Evolutionary conservation across 2,797 vertebrate genomes (phyloP), one percentile per base, ranked within the genome.

Genomic region (Lemur catta): DNA sequence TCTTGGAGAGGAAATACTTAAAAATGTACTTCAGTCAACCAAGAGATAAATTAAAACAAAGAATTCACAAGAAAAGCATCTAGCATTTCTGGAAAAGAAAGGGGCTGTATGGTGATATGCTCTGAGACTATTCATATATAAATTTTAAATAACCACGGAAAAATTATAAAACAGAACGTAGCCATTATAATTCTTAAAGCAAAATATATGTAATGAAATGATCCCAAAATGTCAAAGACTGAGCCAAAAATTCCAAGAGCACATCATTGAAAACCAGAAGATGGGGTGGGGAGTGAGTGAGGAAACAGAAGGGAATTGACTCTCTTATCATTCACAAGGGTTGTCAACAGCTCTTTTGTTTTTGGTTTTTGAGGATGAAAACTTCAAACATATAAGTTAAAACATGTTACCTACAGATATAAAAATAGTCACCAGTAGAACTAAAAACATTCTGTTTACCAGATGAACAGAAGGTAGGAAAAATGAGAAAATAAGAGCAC

Each of bases 61-160:
- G 57, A 76, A n/a, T n/a, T 81, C 24, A 46, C 2, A 14, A n/a
- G 67, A 43, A 71, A 81, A 89, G 14, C 30, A 35, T 24, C n/a
- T 92, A 85, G 22, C 17, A 46, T 86, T 89, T 55, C 52, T 93
- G 75, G 76, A 76, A 86, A 93, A 75, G 26, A 84, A 48, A 74
- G 8, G 63, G 30, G 8, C 72, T 80, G n/a, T 57, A 46, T 63
- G 35, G 13, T 69, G 78, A 14, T 84, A 8, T 35, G 46, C n/a
- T 89, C 41, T 38, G 12, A 85, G 80, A 43, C 57, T 52, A 15
- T 50, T 81, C 55, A 59, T 48, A 43, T 48, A 48, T 67, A 81
- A 81, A 89, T 84, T 69, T 91, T 91, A 93, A 93, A 75, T 69
- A 84, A 85, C 52, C 28, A 57, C 41, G n/a, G 74, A 35, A 63